Evolutionary conservation across 2,113 vertebrate species (phyloP), one percentile per base, ranked within the genome.

Genomic region (Leucoraja erinaceus): DNA sequence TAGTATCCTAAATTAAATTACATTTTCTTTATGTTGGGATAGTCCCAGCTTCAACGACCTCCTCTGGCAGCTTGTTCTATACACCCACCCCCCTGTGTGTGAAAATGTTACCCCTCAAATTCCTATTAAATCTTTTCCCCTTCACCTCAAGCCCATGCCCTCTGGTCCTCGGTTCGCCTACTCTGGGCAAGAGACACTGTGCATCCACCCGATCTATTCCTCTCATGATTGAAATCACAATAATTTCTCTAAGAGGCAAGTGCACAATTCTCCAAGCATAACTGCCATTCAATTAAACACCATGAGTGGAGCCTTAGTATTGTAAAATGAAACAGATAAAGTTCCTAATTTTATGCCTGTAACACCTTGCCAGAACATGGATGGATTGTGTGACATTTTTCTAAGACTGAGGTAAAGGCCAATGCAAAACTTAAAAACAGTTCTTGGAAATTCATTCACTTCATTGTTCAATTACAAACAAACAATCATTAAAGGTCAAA

Each of bases 401-500:
- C 33, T 22, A 28, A 91, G 22, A 72, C 68, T 91, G 20, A 72
- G 38, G 33, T 70, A 20, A 90, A 22, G 11, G 10, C 20, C 22
- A 74, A 91, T 72, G 72, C 68, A 91, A 68, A 68, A 47, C 33
- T 28, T 74, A 22, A 47, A 70, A 47, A 33, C 38, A 70, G 25
- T 72, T 10, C 11, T 54, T 91, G 66, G 25, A 72, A 72, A 68
- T 91, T 91, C 33, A 54, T 91, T 72, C 68, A 72, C 68, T 3
- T 20, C 66, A 72, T 25, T 47, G 66, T 91, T 66, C 66, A 91
- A 91, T 72, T 91, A 72, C 47, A 66, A 47, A 47, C 66, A 22
- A 70, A 91, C 63, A 72, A 70, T 72, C 72, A 91, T 91, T 91
- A 91, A 72, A 91, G 33, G 66, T 91, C 66, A 91, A 14, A 72